These are phyloP conservation scores for Caiman crocodilus DNA, from an alignment of 2,797 vertebrate species.

Conservation along the genomic window DNA sequence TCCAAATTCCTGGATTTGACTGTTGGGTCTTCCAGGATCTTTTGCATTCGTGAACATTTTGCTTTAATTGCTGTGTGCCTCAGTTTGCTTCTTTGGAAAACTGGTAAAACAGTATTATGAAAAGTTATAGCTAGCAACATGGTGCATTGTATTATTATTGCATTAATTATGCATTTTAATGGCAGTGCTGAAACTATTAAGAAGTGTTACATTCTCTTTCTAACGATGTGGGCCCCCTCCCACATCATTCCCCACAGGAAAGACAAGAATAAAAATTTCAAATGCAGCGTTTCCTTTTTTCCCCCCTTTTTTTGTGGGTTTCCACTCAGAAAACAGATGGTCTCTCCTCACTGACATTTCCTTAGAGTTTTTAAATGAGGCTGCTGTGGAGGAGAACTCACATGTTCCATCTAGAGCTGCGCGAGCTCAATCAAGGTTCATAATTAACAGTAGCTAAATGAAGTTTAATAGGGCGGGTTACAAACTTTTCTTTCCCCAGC, in stretches of 20 bases:
- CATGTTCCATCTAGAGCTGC: constrained; percentile 54
- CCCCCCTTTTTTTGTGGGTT: constrained; percentile 53
- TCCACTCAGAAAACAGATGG: constrained; percentile 74
- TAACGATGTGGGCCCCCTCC: background rate
- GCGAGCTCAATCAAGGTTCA: constrained; percentile 59
- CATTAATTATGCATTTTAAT: background rate
- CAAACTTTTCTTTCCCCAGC: background rate
- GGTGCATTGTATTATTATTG: background rate
- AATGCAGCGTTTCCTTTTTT: constrained; percentile 43
- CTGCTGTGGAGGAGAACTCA: constrained; percentile 29
- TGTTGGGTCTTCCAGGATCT: background rate
- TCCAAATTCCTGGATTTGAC: constrained; percentile 30
- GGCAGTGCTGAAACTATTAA: background rate
- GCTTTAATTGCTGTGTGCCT: background rate
- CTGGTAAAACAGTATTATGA: background rate
- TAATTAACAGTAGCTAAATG: constrained; percentile 66
- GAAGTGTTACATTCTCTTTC: background rate
- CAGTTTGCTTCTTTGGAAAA: constrained; percentile 41
- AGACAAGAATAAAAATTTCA: constrained; percentile 45
- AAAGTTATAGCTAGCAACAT: background rate
- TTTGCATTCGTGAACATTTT: too few species aligned
- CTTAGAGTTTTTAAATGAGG: constrained; percentile 76
- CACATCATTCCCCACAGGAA: background rate
- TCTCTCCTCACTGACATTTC: constrained; percentile 71
- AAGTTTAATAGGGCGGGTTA: constrained; percentile 65